Evolutionary conservation across 2,113 vertebrate species (phyloP).

Genomic region (Ctenomys sociabilis): DNA sequence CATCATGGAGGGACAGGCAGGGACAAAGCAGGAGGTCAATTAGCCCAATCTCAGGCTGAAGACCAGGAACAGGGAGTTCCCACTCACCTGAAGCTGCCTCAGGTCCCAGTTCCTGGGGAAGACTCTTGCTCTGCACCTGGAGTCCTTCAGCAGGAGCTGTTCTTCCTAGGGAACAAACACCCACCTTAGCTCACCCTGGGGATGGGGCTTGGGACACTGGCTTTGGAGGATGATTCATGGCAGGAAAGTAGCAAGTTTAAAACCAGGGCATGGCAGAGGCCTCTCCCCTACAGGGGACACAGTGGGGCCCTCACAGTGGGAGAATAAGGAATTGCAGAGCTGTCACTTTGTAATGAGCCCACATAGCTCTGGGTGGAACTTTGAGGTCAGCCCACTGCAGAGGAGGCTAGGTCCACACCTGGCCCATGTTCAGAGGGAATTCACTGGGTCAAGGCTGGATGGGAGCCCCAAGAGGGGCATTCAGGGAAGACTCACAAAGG

Average conservation of each 20-base stretch:
- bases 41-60: no score
- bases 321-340: neutral
- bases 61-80: no score
- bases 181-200: neutral
- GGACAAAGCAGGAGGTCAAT: no score
- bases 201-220: neutral
- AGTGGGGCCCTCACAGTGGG: neutral
- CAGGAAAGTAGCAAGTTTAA: no score
- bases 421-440: accelerated
- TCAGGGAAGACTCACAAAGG: conserved; percentile 78
- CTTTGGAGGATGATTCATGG: accelerated
- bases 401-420: accelerated
- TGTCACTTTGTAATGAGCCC: neutral
- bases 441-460: neutral
- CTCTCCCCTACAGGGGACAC: neutral
- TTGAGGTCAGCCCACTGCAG: neutral
- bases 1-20: no score
- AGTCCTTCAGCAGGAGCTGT: neutral
- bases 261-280: no score
- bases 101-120: no score
- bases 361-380: no score
- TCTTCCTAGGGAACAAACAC: conserved; percentile 49
- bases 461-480: neutral
- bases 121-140: neutral
- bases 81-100: no score